phyloP scores from a whole-genome alignment of 1,140 invertebrate species.

The Holcopasites calliopsidis region DNA sequence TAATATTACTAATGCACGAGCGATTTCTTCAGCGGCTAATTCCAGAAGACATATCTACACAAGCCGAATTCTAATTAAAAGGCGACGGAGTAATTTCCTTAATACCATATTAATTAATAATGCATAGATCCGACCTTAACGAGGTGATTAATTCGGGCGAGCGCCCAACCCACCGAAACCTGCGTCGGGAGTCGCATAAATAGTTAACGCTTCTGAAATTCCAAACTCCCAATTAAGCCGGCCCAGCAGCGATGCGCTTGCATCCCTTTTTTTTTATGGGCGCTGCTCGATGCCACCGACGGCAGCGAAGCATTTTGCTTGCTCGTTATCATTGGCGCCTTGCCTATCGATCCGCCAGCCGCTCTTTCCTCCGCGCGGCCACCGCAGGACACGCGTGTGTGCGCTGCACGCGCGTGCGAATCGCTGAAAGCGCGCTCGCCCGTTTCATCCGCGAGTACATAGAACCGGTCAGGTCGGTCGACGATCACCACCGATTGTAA shows the following conservation, averaged over 20 bases:
- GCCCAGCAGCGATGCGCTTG: background rate
- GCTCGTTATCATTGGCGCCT: slow-evolving; percentile 60
- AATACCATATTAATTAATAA: no score
- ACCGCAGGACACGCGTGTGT: background rate
- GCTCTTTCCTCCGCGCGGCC: background rate
- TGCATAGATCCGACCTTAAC: no score
- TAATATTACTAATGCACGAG: no score
- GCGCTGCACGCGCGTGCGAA: background rate
- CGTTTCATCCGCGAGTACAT: background rate
- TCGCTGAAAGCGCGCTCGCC: background rate
- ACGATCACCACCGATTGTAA: slow-evolving; percentile 46
- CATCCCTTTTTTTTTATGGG: background rate
- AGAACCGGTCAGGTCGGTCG: slow-evolving; percentile 38
- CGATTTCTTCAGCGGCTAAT: no score
- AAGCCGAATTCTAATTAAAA: no score
- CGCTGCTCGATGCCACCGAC: slow-evolving; percentile 11
- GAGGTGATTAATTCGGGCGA: no score
- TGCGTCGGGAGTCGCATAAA: background rate
- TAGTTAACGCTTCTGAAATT: slow-evolving; percentile 9
- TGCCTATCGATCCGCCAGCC: slow-evolving; percentile 21
- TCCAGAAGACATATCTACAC: no score
- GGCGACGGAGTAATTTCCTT: no score
- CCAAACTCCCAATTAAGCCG: slow-evolving; percentile 22
- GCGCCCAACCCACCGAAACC: background rate
- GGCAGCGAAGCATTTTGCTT: slow-evolving; percentile 31